These are phyloP conservation scores for Spinus pinus DNA, from an alignment of 2,797 vertebrate genomes.

Conservation along the genomic window DNA sequence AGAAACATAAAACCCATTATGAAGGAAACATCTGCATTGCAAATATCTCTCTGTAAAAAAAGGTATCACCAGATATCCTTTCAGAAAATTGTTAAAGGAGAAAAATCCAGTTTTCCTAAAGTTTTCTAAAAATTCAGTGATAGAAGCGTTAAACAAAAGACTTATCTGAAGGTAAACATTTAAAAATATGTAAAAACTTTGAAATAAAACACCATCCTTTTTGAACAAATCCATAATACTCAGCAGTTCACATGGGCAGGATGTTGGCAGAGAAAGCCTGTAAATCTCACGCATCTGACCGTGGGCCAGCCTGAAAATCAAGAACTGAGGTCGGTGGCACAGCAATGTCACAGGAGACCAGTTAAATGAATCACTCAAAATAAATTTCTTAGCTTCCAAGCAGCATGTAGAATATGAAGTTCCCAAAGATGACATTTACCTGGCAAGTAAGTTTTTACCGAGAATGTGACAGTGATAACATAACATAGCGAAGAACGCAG, in stretches of 20 bases:
- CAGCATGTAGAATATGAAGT: background rate
- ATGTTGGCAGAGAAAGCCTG: background rate
- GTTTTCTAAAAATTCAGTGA: background rate
- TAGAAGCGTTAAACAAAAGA: background rate
- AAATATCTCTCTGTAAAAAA: background rate
- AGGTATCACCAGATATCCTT: background rate
- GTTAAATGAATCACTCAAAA: background rate
- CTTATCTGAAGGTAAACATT: background rate
- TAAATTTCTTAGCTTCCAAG: background rate
- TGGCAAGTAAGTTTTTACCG: background rate
- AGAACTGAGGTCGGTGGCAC: fast-evolving
- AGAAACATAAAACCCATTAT: background rate
- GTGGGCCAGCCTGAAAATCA: background rate
- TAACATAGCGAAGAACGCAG: background rate
- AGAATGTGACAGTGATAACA: background rate
- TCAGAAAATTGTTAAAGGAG: background rate
- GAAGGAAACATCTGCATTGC: background rate
- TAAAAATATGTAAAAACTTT: background rate
- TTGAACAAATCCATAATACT: background rate
- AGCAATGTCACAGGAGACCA: background rate
- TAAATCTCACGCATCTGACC: background rate
- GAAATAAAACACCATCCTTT: background rate
- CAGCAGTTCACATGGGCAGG: background rate
- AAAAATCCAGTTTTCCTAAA: background rate
- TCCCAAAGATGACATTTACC: background rate